Evolutionary conservation across 2,888 invertebrate species (phyloP), one percentile per base, ranked within the genome.

Genomic region (Euspilapteryx auroguttella): DNA sequence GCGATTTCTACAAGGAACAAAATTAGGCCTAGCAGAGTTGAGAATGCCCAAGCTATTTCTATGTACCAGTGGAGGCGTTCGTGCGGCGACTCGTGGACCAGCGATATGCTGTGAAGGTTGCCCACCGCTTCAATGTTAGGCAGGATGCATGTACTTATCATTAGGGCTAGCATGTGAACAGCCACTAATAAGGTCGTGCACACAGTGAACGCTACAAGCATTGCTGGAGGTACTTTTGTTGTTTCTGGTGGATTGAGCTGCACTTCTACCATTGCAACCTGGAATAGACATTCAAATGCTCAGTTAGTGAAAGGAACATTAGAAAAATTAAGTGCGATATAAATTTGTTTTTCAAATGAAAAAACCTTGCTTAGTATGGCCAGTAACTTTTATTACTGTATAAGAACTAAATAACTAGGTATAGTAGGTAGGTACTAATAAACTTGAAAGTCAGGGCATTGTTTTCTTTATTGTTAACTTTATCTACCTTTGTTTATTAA

Each of bases 121-220:
- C 94, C 93, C 3, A 96, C 89, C 0, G 97, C 94, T 65, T 99
- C 98, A 35, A 99, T 92, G 56, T 98, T 94, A n/a, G 98, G 98
- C 38, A 99, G 78, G 40, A 99, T 97, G 61, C 98, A 99, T 0
- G 98, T 99, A 51, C 95, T 95, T 56, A 99, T 99, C 98, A 99
- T 98, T 14, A 99, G 78, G 0, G 98, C 98, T 37, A 99, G 66
- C 86, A 99, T 90, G 64, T 99, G 98, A 2, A 99, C 96, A 0
- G 97, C 94, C 2, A 98, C 97, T 15, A 99, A 79, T 0, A 98
- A 78, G 0, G 96, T 95, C 14, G 98, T 98, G 52, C 94, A 94
- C 1, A 96, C 84, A 14, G 94, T 94, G 61, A 97, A 96, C 0
- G 93, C 87, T 20, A 97, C 87, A 29, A 98, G 71, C 79, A 96